These are phyloP conservation scores for Aviceda subcristata DNA, from an alignment of 2,113 vertebrate species.

Conservation along the genomic window DNA sequence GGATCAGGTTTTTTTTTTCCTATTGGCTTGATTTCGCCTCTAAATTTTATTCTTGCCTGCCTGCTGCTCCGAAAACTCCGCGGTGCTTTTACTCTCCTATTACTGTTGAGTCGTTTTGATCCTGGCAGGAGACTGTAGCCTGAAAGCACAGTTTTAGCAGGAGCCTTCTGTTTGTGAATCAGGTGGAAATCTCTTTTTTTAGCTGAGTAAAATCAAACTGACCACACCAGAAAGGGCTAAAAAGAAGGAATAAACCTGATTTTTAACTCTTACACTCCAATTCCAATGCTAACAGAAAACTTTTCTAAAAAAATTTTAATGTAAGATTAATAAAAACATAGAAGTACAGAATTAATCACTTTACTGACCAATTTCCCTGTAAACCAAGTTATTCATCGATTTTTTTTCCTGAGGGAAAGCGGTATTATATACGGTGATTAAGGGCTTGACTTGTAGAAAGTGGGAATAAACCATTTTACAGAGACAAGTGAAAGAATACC, in stretches of 20 bases:
- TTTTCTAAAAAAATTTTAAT: too few species aligned
- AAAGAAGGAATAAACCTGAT: not conserved
- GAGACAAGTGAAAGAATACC: too few species aligned
- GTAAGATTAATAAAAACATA: not conserved
- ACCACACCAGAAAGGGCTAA: not conserved
- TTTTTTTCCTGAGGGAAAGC: not conserved
- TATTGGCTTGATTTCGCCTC: not conserved
- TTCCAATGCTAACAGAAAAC: not conserved
- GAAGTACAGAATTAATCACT: not conserved
- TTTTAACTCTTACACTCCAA: not conserved
- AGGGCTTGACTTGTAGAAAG: not conserved
- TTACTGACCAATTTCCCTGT: not conserved
- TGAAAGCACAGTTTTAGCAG: not conserved
- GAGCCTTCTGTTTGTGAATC: not conserved
- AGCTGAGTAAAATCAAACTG: not conserved
- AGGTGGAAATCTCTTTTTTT: not conserved
- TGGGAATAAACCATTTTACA: fast-evolving
- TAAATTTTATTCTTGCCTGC: fast-evolving
- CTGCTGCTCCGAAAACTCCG: fast-evolving
- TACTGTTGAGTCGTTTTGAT: not conserved
- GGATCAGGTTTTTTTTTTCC: not conserved
- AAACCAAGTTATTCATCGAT: not conserved
- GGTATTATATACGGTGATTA: not conserved
- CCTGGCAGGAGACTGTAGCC: not conserved
- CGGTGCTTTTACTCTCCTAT: fast-evolving